Conservation (phyloP, 2,888 invertebrate species). For the Agrochola litura region DNA sequence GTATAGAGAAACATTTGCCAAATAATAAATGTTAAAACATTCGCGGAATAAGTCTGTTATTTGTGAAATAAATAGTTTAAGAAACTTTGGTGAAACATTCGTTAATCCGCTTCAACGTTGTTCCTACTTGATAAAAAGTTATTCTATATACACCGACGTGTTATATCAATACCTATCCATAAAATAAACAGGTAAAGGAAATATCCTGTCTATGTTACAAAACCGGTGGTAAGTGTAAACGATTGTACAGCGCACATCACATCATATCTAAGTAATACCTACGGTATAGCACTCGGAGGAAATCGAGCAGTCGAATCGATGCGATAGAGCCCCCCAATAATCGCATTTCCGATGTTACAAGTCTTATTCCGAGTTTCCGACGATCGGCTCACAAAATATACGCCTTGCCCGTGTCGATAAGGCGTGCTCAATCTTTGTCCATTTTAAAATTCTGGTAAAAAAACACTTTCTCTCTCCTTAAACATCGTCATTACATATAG, state of each 20-base stretch:
- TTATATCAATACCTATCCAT: not conserved
- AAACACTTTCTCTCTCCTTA: no score
- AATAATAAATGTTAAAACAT: no score
- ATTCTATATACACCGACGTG: not conserved
- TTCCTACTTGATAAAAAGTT: not conserved
- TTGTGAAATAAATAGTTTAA: no score
- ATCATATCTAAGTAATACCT: not conserved
- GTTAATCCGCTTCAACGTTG: not conserved
- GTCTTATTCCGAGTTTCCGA: not conserved
- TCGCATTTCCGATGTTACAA: conserved; percentile 5
- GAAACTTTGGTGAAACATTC: no score
- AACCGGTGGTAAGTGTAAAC: not conserved
- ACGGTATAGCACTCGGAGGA: not conserved
- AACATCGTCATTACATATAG: no score
- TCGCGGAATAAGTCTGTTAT: no score
- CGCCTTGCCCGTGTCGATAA: no score
- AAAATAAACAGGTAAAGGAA: not conserved
- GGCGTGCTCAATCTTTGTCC: no score
- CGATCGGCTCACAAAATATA: not conserved
- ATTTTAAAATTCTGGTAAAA: no score
- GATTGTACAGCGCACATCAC: not conserved
- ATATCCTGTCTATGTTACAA: not conserved
- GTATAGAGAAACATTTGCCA: no score
- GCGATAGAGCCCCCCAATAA: conserved; percentile 8
- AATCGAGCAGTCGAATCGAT: conserved; percentile 3